Evolutionary conservation across 2,113 vertebrate species (phyloP), one percentile per base, ranked within the genome.

Genomic region (Ceyx cyanopectus): DNA sequence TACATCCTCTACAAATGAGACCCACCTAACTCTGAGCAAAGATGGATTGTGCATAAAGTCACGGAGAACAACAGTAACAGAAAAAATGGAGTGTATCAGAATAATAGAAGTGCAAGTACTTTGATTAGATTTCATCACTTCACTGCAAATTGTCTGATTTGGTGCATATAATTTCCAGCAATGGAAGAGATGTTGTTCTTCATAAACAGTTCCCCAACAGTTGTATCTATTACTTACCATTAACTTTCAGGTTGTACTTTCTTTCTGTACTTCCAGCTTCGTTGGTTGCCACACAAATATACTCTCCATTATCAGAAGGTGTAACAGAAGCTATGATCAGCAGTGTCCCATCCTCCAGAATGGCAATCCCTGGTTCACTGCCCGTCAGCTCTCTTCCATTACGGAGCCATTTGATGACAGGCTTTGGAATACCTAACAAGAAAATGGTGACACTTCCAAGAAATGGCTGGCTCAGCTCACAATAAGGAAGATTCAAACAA

Each of bases 181-280:
- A 41, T 5, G 51, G 60, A 69, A 74, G 8, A 30, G 8, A 83
- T 17, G 9, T 11, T 3, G 8, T 22, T 62, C 30, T 66, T 26
- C 45, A 40, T 48, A 48, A 70, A 2, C n/a, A 62, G 19, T 13
- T 48, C 10, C 19, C 24, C 15, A 17, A 13, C 14, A 37, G 16
- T 2, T 40, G 5, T 14, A 10, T 22, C 22, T 9, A 12, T 22
- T 43, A 69, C 56, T 98, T 97, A 99, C 99, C 99, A 5, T 99
- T 98, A 66, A 99, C 99, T 97, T 98, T 99, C 57, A 99, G 98
- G 78, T 98, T 98, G 58, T 99, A 99, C 95, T 98, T 99, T 96
- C 96, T 98, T 97, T 99, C 98, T 6, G 98, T 98, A 84, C 98
- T 98, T 61, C 99, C 99, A 12, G 98, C 99, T 90, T 99, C 99